phyloP scores from a whole-genome alignment of 2,888 invertebrate species.

The Limnephilus marmoratus region DNA sequence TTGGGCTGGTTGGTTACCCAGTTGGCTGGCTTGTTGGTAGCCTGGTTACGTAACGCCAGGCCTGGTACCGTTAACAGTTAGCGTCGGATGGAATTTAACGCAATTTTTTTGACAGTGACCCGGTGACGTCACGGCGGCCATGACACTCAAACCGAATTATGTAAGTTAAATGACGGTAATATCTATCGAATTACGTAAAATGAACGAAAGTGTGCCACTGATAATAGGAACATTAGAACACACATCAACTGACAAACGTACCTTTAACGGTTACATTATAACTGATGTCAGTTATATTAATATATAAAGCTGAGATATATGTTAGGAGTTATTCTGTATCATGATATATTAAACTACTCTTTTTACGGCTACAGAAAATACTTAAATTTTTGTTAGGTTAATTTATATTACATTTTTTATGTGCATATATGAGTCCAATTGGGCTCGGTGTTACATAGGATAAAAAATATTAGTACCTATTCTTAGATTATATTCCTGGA shows the following conservation, averaged over 20 bases:
- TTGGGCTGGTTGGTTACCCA: neutral
- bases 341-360: no score
- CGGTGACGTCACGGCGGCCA: conserved; percentile 56
- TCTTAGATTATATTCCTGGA: no score
- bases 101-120: conserved; percentile 56
- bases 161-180: conserved; percentile 48
- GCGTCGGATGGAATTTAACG: conserved; percentile 35
- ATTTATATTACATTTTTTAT: no score
- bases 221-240: conserved; percentile 3
- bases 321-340: no score
- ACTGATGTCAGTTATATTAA: no score
- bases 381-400: no score
- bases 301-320: no score
- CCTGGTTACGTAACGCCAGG: neutral
- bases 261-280: neutral
- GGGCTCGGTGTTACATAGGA: no score
- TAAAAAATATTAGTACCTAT: no score
- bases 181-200: conserved; percentile 53
- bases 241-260: neutral
- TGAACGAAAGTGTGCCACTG: conserved; percentile 47
- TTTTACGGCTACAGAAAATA: no score
- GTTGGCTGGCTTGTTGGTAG: neutral
- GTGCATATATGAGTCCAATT: no score
- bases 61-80: conserved; percentile 14
- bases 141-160: conserved; percentile 64